Evolutionary conservation across 2,113 vertebrate species (phyloP), one percentile per base, ranked within the genome.

Genomic region (Herpetotheres cachinnans): DNA sequence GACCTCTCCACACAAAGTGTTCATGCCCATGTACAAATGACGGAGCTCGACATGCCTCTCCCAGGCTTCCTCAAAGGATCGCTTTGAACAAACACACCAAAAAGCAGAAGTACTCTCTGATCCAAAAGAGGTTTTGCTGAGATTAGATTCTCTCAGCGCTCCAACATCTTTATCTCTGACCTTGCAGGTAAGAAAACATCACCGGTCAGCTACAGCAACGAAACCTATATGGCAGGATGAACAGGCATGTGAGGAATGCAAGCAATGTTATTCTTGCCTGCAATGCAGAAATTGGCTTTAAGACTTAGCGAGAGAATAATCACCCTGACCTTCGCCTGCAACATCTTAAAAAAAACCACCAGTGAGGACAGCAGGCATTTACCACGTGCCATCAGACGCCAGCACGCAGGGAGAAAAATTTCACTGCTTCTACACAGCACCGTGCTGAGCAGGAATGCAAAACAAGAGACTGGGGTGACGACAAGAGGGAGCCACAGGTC

Each of bases 251-350:
- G 50, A 86, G 46, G 81, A 96, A 95, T 91, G 93, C 58, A 54
- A 25, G 65, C 80, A 80, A 72, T 93, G 80, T 62, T 95, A 89
- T 91, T 93, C 78, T 85, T 7, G 3, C 79, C 73, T 82, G 47
- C 89, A 77, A 95, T 94, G 77, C 94, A 95, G 73, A 84, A 96
- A 97, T 20, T 94, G 70, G 83, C 83, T 96, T 97, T 96, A 94
- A 93, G 94, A 81, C 89, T 96, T 92, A 94, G 89, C 4, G 29
- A 95, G 27, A 71, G 66, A 91, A 80, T 94, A 94, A 96, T 95
- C 89, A 83, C 78, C 50, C 84, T 67, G 89, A 95, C 78, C 66
- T 90, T 66, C 7, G 6, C 77, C 54, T 47, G 62, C 46, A 80
- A 19, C 42, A 34, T 77, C 81, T 90, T 55, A 34, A 38, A 89